These are phyloP conservation scores for Amphiprion ocellaris DNA, from an alignment of 2,113 vertebrate genomes.

Conservation along the genomic window DNA sequence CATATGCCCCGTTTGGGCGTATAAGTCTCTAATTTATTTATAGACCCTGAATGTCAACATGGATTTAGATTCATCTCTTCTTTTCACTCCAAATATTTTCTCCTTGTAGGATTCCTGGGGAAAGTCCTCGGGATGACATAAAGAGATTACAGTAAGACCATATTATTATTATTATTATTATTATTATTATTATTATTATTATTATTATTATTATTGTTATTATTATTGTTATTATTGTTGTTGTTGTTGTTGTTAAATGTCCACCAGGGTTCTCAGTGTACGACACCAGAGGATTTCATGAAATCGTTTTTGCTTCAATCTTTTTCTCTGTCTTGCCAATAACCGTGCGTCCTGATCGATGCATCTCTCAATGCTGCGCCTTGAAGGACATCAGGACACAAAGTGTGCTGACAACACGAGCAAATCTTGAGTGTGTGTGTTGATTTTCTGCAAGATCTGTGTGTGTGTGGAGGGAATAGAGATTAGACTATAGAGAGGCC, in stretches of 20 bases:
- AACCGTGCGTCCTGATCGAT: conserved; percentile 56
- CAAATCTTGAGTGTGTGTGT: background rate
- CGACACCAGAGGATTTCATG: conserved; percentile 44
- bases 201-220: conserved; percentile 10
- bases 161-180: conserved; percentile 6
- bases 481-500: background rate
- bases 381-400: conserved; percentile 59
- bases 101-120: background rate
- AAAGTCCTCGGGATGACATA: too few species aligned
- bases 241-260: background rate
- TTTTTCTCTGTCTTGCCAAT: conserved; percentile 59
- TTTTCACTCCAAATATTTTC: background rate
- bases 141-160: background rate
- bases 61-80: background rate
- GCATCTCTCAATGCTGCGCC: conserved; percentile 11
- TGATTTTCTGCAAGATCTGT: background rate
- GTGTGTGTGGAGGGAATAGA: background rate
- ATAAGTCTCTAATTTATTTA: conserved; percentile 26
- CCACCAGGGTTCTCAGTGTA: background rate
- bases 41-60: conserved; percentile 18
- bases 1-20: conserved; percentile 54
- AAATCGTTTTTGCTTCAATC: conserved; percentile 64
- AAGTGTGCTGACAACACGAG: conserved; percentile 32
- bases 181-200: conserved; percentile 10
- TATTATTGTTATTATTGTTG: background rate